phyloP scores from a whole-genome alignment of 1,140 invertebrate genomes.

The Lepidurus couesii region DNA sequence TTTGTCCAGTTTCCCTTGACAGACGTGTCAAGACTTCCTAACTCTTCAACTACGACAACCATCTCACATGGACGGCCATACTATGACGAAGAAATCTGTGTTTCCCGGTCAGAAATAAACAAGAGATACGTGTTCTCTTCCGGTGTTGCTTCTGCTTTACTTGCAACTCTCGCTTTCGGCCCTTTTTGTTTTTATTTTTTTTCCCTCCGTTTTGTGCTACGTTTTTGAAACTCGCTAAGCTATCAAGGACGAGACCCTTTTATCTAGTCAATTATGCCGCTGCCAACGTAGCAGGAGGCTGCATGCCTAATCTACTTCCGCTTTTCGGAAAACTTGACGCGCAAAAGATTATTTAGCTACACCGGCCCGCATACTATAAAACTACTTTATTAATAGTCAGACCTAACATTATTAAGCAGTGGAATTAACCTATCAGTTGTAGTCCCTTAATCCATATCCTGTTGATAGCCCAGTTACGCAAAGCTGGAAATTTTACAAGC shows the following conservation, averaged over 20 bases:
- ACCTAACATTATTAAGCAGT: too few species aligned
- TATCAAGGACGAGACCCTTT: slow-evolving; percentile 5
- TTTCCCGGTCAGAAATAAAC: not conserved
- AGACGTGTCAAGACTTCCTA: too few species aligned
- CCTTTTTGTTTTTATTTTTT: not conserved
- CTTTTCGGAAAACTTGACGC: not conserved
- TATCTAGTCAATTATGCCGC: slow-evolving; percentile 3
- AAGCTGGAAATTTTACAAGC: too few species aligned
- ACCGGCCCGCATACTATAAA: too few species aligned
- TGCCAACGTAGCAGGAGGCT: not conserved
- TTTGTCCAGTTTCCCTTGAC: too few species aligned
- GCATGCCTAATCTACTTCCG: slow-evolving; percentile 9
- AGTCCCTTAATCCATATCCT: too few species aligned
- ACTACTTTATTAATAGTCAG: too few species aligned
- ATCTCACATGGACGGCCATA: not conserved
- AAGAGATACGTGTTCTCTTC: not conserved
- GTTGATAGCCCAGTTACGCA: too few species aligned
- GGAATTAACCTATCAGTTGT: too few species aligned
- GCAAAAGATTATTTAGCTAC: not conserved
- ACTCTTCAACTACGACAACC: too few species aligned
- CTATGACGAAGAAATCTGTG: not conserved
- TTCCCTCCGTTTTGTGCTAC: not conserved
- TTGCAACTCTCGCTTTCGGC: not conserved
- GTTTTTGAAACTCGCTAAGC: not conserved
- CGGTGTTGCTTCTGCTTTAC: not conserved